A percentile compares a stretch with the other conserved stretches of the same genome.
Conservation (phyloP, 2,113 vertebrate genomes). For the Tylochromis polylepis region DNA sequence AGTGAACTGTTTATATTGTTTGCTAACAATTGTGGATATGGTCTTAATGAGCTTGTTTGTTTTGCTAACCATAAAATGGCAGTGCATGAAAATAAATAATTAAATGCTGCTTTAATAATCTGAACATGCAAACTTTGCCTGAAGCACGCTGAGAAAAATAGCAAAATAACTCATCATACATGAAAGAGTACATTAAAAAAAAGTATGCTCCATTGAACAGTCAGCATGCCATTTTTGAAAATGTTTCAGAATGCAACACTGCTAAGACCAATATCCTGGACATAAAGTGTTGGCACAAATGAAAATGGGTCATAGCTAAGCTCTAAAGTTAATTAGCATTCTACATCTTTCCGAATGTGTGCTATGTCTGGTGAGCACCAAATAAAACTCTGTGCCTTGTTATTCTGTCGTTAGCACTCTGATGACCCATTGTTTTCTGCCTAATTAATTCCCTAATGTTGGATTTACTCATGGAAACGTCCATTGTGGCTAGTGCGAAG, state of each 20-base stretch:
- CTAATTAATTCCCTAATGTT: constrained; percentile 77
- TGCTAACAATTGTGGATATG: background rate
- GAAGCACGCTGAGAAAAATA: background rate
- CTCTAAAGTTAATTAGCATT: constrained; percentile 56
- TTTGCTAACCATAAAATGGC: background rate
- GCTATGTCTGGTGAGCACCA: constrained; percentile 41
- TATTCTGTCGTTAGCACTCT: constrained; percentile 71
- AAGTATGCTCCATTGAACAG: background rate
- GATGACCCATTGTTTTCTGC: constrained; percentile 74
- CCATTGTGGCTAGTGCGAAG: constrained; percentile 41
- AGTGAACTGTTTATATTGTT: background rate
- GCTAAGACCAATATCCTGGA: background rate
- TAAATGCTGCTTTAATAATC: background rate
- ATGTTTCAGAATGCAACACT: background rate
- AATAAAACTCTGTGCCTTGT: constrained; percentile 62
- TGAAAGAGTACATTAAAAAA: background rate
- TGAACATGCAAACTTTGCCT: background rate
- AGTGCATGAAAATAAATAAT: background rate
- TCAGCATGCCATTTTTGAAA: background rate
- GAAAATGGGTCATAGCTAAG: constrained; percentile 25
- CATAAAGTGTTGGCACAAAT: constrained; percentile 9
- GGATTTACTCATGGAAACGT: constrained; percentile 66
- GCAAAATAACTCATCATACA: background rate
- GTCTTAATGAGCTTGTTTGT: background rate
- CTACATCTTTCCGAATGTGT: constrained; percentile 12